Evolutionary conservation across 2,888 invertebrate species (phyloP), one percentile per base, ranked within the genome.

Genomic region (Coremacera marginata): DNA sequence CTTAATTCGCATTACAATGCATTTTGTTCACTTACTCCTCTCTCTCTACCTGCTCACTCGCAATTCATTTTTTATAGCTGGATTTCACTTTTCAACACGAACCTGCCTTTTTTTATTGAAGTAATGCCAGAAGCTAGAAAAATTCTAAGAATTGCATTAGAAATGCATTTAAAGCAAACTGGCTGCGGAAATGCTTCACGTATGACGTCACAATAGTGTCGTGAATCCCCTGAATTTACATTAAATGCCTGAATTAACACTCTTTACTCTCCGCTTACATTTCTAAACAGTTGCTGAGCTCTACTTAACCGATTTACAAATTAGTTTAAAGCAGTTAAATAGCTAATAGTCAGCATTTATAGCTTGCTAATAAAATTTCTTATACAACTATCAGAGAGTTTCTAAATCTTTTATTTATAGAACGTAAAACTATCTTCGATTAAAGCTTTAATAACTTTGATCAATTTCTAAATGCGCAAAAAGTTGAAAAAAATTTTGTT

Each of bases 131-230:
- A 52, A n/a, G n/a, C 22, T 25, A 62, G 31, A 8, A 49, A 51
- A 65, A 34, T 73, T 73, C 73, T 73, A n/a, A 34, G 73, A 73
- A 73, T 49, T 51, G 19, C 52, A 63, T 62, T 63, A 62, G 22
- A 37, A 70, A 31, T 25, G 22, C 60, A 52, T 52, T 51, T 11
- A 55, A 7, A 55, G 9, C 70, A 34, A 49, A 16, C 9, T 27
- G 51, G 27, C 25, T 14, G 52, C 73, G 73, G 73, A 73, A 73
- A 73, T 73, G 31, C 51, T 8, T 37, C 27, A 19, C 57, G 5
- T 22, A 52, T 73, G 73, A 73, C 73, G 73, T 34, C 62, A 62
- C 49, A 72, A 8, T 9, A 5, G 19, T 55, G 3, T 9, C 7
- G 71, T 71, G 57, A 52, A 57, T 60, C 71, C 71, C 70, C 71